These are phyloP conservation scores for Eupithecia inturbata DNA, from an alignment of 2,888 invertebrate species.

Conservation along the genomic window DNA sequence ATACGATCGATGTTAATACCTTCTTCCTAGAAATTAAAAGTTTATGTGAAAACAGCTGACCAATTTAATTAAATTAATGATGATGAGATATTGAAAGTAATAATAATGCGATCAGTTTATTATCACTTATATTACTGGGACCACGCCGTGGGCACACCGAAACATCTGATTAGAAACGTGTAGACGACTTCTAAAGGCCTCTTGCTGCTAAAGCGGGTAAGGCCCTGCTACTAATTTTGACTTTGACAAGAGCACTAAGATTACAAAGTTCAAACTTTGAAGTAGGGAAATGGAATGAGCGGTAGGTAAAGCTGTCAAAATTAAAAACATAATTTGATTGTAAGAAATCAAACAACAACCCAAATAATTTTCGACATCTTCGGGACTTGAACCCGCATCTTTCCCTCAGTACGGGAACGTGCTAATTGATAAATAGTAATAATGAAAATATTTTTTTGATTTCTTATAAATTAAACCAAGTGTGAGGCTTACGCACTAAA, in stretches of 20 bases:
- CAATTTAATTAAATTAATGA: slow-evolving; percentile 9
- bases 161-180: slow-evolving; percentile 30
- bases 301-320: background rate
- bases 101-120: slow-evolving; percentile 18
- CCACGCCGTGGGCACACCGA: slow-evolving; percentile 21
- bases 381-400: too few species aligned
- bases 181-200: slow-evolving; percentile 11
- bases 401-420: too few species aligned
- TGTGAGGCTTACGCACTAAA: too few species aligned
- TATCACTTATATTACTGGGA: slow-evolving; percentile 26
- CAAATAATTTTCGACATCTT: too few species aligned
- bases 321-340: too few species aligned
- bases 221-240: background rate
- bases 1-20: background rate
- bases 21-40: background rate
- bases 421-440: too few species aligned
- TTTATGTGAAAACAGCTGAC: background rate
- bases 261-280: background rate
- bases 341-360: too few species aligned
- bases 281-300: background rate
- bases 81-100: slow-evolving; percentile 18
- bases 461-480: too few species aligned
- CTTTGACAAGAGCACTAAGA: background rate
- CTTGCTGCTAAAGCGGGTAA: slow-evolving; percentile 9
- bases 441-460: too few species aligned